Evolutionary conservation across 2,113 vertebrate genomes (phyloP), one percentile per base, ranked within the genome.

Genomic region (Circaetus cinerascens): DNA sequence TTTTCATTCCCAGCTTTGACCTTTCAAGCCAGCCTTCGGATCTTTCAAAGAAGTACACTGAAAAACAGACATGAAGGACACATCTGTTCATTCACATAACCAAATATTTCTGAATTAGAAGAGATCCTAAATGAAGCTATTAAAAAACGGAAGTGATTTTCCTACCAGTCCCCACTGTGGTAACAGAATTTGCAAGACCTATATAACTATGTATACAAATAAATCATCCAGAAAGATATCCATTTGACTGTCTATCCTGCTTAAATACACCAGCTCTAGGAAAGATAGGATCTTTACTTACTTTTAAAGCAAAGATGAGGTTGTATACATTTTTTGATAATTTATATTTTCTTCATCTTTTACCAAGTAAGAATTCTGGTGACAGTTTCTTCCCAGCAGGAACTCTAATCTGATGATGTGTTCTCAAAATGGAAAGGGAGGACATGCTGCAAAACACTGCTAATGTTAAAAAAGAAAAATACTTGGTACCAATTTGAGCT

Each of bases 381-480:
- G 26, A 79, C 38, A 55, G 53, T 59, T 90, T 79, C 46, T 95
- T 86, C 63, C 34, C 48, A 86, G 27, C 15, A 74, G 27, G 27
- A 67, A 43, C 55, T 90, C n/a, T 86, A 74, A 62, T 71, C 32
- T 73, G 45, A 66, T 68, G 48, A 19, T 84, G 8, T 75, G 40
- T 64, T 71, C 66, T 90, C 51, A 73, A 93, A 94, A 83, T 26
- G 34, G 59, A 90, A 75, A 84, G 45, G 43, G 51, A 95, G 79
- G 63, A 73, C 59, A 91, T 60, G 53, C 92, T 86, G 90, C 78
- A 88, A 86, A 92, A 88, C 30, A 75, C 53, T 88, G 73, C 67
- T 83, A 89, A 93, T 48, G 43, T 79, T 94, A 76, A 78, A 90
- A 95, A 95, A 81, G 73, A 93, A 64, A 92, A 83, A 50, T 34